These are phyloP conservation scores for Physella acuta DNA, from an alignment of 1,140 invertebrate genomes.

Conservation along the genomic window DNA sequence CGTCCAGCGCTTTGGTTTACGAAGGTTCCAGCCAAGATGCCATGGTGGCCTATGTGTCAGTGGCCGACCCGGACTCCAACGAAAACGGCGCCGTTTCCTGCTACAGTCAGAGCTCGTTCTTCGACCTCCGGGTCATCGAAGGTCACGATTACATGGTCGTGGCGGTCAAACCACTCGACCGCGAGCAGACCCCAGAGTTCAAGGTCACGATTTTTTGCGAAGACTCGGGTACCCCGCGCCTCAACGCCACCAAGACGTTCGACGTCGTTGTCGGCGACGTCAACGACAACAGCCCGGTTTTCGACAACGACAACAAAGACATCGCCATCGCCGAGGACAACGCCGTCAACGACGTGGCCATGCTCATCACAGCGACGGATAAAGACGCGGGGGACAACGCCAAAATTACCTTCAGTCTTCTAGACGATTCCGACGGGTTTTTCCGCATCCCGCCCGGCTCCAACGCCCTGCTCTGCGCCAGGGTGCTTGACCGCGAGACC, in stretches of 20 bases:
- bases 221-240: slow-evolving; percentile 73
- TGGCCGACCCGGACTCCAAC: slow-evolving; percentile 33
- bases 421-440: slow-evolving; percentile 32
- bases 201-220: slow-evolving; percentile 49
- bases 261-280: slow-evolving; percentile 88
- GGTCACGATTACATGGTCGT: slow-evolving; percentile 32
- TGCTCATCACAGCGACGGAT: slow-evolving; percentile 79
- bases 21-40: slow-evolving; percentile 79
- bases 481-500: slow-evolving; percentile 75
- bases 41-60: slow-evolving; percentile 34
- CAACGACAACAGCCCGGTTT: slow-evolving; percentile 93
- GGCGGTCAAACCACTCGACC: slow-evolving; percentile 30
- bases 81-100: slow-evolving; percentile 61
- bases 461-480: slow-evolving; percentile 60
- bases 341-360: slow-evolving; percentile 33
- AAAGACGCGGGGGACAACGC: slow-evolving; percentile 85
- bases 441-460: slow-evolving; percentile 71
- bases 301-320: slow-evolving; percentile 75
- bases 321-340: slow-evolving; percentile 36
- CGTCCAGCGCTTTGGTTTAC: slow-evolving; percentile 86
- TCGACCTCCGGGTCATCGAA: slow-evolving; percentile 32
- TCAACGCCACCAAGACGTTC: slow-evolving; percentile 77
- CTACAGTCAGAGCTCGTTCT: slow-evolving; percentile 67
- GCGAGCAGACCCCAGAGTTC: slow-evolving; percentile 32
- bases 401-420: slow-evolving; percentile 46